Evolutionary conservation across 2,888 invertebrate genomes (phyloP).

Genomic region (Drosophila algonquin): DNA sequence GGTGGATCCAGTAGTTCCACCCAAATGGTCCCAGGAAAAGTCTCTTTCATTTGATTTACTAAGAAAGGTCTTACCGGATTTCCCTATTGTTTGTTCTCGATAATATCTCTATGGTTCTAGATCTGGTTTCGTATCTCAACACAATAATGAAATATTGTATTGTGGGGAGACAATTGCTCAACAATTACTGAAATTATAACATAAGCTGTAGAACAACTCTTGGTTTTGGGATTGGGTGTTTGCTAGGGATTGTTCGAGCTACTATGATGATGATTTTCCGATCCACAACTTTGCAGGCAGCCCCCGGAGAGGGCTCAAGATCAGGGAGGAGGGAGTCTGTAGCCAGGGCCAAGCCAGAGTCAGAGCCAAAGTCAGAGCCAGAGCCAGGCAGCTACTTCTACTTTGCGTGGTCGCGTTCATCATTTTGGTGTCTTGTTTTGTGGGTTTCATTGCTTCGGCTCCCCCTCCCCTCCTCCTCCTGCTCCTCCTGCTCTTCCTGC

Average conservation of each 20-base stretch:
- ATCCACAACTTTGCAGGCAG: neutral
- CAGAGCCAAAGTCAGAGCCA: slow-evolving; percentile 9
- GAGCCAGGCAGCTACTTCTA: slow-evolving; percentile 64
- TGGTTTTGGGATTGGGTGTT: neutral
- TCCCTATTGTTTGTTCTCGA: too few species aligned
- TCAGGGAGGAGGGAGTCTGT: slow-evolving; percentile 9
- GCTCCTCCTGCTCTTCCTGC: slow-evolving; percentile 6
- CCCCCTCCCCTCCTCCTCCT: neutral
- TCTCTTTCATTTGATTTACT: too few species aligned
- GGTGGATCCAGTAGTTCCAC: slow-evolving; percentile 15
- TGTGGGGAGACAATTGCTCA: too few species aligned
- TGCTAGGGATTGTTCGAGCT: neutral
- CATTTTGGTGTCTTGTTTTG: slow-evolving; percentile 78
- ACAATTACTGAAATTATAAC: too few species aligned
- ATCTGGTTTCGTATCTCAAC: too few species aligned
- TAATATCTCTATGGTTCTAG: too few species aligned
- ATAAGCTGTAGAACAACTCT: too few species aligned
- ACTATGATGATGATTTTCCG: neutral
- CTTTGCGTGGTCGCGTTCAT: slow-evolving; percentile 77
- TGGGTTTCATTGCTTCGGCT: slow-evolving; percentile 68
- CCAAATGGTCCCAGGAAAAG: neutral
- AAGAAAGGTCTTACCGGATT: too few species aligned
- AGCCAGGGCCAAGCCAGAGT: slow-evolving; percentile 18
- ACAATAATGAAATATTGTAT: too few species aligned
- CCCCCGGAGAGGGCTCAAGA: slow-evolving; percentile 10